phyloP scores from a whole-genome alignment of 92 coral and sea anemone species.

The Zoanthus gigantus region DNA sequence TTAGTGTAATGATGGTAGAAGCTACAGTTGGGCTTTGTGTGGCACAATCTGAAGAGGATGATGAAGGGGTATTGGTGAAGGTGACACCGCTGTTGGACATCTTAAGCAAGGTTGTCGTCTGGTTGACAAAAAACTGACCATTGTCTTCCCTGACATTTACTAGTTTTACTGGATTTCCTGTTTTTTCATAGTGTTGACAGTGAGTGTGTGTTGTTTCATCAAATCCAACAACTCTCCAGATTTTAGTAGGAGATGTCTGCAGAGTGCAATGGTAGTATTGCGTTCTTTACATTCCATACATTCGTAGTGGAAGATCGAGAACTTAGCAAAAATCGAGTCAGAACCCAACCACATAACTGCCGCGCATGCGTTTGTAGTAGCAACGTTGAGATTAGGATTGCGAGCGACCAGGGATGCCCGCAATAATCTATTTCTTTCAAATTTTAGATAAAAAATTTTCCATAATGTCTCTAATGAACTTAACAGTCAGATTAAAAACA shows the following conservation, averaged over 20 bases:
- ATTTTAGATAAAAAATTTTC: too few relatives aligned
- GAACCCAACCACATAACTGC: too few relatives aligned
- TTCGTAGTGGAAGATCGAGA: too few relatives aligned
- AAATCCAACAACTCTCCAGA: conserved; percentile 28
- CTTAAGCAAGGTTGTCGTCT: conserved; percentile 42
- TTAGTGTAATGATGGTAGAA: background rate
- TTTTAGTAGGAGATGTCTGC: background rate
- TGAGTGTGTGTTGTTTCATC: background rate
- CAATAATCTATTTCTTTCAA: too few relatives aligned
- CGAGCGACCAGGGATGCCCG: too few relatives aligned
- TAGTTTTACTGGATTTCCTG: conserved; percentile 34
- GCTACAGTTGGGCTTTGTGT: conserved; percentile 10
- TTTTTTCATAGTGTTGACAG: background rate
- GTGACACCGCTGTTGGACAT: conserved; percentile 37
- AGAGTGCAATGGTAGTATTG: background rate
- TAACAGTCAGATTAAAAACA: too few relatives aligned
- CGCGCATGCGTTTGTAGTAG: too few relatives aligned
- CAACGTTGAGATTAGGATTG: too few relatives aligned
- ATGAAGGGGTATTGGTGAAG: conserved; percentile 26
- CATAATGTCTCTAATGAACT: too few relatives aligned
- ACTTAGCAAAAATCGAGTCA: too few relatives aligned
- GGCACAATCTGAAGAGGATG: conserved; percentile 21
- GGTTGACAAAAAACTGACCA: conserved; percentile 49
- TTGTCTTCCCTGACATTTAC: conserved; percentile 44
- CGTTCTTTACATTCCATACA: background rate